Conservation (phyloP, 2,888 invertebrate species). For the Amblyjoppa proteus region DNA sequence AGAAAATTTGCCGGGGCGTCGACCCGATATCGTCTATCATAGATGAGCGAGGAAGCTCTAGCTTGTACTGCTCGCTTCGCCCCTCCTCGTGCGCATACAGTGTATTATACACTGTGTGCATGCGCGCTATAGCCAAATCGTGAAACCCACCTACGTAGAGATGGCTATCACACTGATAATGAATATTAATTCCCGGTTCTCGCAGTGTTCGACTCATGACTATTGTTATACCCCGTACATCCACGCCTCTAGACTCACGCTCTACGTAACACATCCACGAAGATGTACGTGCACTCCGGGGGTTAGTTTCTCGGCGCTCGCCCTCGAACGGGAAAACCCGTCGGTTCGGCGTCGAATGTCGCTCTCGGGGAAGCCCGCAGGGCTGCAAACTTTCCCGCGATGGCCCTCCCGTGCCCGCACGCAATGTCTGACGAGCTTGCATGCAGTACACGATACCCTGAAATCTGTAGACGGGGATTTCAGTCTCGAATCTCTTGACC, state of each 20-base stretch:
- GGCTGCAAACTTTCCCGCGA: constrained; percentile 34
- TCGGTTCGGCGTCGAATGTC: constrained; percentile 55
- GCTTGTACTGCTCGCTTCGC: constrained; percentile 15
- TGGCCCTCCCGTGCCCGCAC: constrained; percentile 20
- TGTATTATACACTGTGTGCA: constrained; percentile 1
- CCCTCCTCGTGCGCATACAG: background rate
- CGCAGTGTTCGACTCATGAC: constrained; percentile 14
- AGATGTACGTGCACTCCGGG: constrained; percentile 25
- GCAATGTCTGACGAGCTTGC: constrained; percentile 20
- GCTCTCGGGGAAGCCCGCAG: constrained; percentile 27
- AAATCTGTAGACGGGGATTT: background rate
- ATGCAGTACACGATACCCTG: constrained; percentile 6
- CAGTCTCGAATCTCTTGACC: background rate
- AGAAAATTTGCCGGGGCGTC: constrained; percentile 51
- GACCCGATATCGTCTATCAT: constrained; percentile 57
- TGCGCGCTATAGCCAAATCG: constrained; percentile 41
- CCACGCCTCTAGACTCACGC: background rate
- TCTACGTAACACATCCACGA: background rate
- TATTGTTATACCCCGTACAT: constrained; percentile 15
- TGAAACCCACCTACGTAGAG: constrained; percentile 52
- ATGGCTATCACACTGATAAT: constrained; percentile 64
- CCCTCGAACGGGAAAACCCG: constrained; percentile 51
- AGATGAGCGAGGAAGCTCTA: constrained; percentile 37
- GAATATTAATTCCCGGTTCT: constrained; percentile 59
- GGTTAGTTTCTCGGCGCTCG: constrained; percentile 38